Conservation (phyloP, 2,113 vertebrate species). For the Engystomops pustulosus region DNA sequence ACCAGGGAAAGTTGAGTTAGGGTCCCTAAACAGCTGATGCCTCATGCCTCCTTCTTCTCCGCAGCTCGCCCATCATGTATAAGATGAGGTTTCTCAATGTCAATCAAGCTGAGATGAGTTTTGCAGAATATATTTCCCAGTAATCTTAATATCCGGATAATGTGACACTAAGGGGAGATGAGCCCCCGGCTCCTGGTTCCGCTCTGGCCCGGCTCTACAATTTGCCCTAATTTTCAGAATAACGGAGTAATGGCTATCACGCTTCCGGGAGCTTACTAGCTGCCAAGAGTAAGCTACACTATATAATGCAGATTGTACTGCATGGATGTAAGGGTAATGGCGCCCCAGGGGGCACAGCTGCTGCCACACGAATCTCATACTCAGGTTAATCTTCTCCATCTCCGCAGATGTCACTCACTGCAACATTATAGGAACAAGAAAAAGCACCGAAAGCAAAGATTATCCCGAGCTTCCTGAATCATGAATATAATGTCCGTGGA, state of each 20-base stretch:
- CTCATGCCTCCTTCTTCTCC: no score
- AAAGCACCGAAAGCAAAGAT: not conserved
- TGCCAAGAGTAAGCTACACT: not conserved
- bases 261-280: not conserved
- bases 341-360: not conserved
- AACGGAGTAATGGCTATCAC: not conserved
- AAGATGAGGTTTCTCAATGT: not conserved
- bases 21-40: no score
- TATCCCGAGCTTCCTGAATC: no score
- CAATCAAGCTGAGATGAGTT: not conserved
- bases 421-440: not conserved
- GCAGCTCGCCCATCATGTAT: not conserved
- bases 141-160: not conserved
- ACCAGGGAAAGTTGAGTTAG: no score
- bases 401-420: not conserved
- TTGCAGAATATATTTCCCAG: not conserved
- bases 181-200: not conserved
- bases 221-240: not conserved
- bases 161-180: not conserved
- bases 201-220: not conserved
- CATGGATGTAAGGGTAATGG: constrained; percentile 25
- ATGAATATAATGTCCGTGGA: not conserved
- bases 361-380: not conserved
- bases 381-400: not conserved
- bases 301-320: not conserved